Percentiles rank a stretch among this genome's conserved stretches.
Evolutionary conservation across 2,113 vertebrate genomes (phyloP).

Genomic region (Istiophorus platypterus): DNA sequence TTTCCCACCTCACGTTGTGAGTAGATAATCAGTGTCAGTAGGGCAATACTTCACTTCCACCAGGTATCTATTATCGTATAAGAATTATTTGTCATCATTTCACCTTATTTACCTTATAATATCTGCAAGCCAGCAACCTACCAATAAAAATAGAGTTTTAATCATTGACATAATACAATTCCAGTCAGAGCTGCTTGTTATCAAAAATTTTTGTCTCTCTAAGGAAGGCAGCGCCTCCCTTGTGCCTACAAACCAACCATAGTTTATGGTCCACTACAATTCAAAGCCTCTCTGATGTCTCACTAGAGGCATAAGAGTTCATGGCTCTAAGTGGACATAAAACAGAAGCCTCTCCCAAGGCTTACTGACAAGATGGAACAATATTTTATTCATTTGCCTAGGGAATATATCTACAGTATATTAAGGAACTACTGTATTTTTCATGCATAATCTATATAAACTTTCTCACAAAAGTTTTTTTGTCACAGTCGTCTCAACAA

Average conservation of each 20-base stretch:
- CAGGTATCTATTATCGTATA: not conserved
- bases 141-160: constrained; percentile 7
- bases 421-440: not conserved
- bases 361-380: not conserved
- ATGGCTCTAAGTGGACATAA: constrained; percentile 27
- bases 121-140: not conserved
- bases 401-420: not conserved
- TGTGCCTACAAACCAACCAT: constrained; percentile 15
- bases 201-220: not conserved
- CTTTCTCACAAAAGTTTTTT: not conserved
- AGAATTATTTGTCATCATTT: not conserved
- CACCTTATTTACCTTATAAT: not conserved
- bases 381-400: constrained; percentile 21
- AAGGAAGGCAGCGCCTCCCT: not conserved
- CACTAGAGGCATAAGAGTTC: constrained; percentile 20
- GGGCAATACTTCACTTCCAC: not conserved
- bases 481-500: not conserved
- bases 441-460: not conserved
- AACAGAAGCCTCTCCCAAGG: constrained; percentile 30
- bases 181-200: not conserved
- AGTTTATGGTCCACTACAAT: constrained; percentile 35
- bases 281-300: constrained; percentile 31
- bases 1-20: not conserved
- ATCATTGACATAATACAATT: not conserved
- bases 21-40: not conserved